phyloP scores from a whole-genome alignment of 2,797 vertebrate genomes.

The Echeneis naucrates region DNA sequence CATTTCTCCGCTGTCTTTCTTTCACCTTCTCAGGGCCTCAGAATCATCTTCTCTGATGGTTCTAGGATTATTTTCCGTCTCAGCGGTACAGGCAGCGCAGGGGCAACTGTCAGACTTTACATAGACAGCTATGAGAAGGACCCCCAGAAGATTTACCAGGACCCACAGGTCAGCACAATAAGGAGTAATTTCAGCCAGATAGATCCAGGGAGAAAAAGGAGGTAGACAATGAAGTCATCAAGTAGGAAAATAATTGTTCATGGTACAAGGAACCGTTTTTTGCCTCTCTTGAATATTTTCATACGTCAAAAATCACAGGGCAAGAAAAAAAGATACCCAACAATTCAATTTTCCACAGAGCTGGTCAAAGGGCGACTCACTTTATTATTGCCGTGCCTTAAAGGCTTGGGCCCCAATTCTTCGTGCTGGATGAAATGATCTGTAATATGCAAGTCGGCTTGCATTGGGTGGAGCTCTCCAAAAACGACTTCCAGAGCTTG shows the following conservation, averaged over 20 bases:
- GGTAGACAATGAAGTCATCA: slow-evolving; percentile 47
- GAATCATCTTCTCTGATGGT: slow-evolving; percentile 96
- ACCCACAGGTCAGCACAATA: slow-evolving; percentile 90
- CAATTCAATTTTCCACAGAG: background rate
- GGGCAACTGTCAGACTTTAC: slow-evolving; percentile 95
- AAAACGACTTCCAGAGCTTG: slow-evolving; percentile 41
- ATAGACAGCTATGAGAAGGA: slow-evolving; percentile 99
- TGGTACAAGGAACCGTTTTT: background rate
- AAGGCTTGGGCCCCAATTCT: slow-evolving; percentile 18
- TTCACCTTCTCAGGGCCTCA: slow-evolving; percentile 86
- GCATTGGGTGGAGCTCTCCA: slow-evolving; percentile 35
- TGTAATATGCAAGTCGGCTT: slow-evolving; percentile 8
- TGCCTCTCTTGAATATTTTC: background rate
- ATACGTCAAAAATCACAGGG: background rate
- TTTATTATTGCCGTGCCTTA: background rate
- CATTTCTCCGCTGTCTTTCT: slow-evolving; percentile 6
- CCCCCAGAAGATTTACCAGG: slow-evolving; percentile 90
- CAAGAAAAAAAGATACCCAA: background rate
- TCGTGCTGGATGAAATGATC: slow-evolving; percentile 29
- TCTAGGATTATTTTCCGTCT: slow-evolving; percentile 97
- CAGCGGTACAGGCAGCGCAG: slow-evolving; percentile 96
- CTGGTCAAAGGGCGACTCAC: slow-evolving; percentile 7
- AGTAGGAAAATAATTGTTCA: slow-evolving; percentile 32
- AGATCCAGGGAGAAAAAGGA: slow-evolving; percentile 21
- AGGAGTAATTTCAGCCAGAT: slow-evolving; percentile 22